Evolutionary conservation across 1,140 invertebrate genomes (phyloP), one percentile per base, ranked within the genome.

Genomic region (Holotrichia oblita): DNA sequence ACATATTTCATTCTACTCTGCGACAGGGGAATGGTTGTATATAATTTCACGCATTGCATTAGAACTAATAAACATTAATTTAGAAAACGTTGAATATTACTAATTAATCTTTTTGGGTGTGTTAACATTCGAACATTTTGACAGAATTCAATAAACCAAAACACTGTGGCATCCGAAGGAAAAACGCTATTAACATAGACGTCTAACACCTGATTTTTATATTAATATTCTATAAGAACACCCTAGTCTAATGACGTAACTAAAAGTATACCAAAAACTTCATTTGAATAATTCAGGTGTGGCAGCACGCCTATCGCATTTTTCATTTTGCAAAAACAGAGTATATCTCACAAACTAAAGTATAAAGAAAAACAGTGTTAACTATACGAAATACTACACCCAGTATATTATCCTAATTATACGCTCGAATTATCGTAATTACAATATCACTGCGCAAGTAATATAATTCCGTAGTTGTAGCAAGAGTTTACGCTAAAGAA

Each of bases 201-300:
- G 17, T 55, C 3, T 55, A n/a, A 9, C 44, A 10, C 10, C 44
- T 3, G n/a, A 48, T 2, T n/a, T n/a, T 48, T 48, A 8, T 10
- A 48, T 48, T 48, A 48, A 48, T 48, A 48, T 48, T 48, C 44
- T 12, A n/a, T n/a, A 48, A 3, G 14, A 55, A 55, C 48, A 55
- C n/a, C 48, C 48, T n/a, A 55, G 17, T 17, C 48, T 55, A 55
- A 17, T 55, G 48, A 55, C 48, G 48, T 17, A 55, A 55, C 27
- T 17, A 6, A 55, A 55, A 17, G 17, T 55, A 55, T 55, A 55
- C n/a, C 14, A 55, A 55, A 55, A 55, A 55, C 17, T 4, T 17
- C n/a, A 55, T 55, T 55, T 55, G 17, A 14, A 55, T 55, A 55
- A 55, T 55, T 14, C n/a, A 55, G 48, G 48, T 55, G 48, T 48